Evolutionary conservation across 2,797 vertebrate species (phyloP), one percentile per base, ranked within the genome.

Genomic region (Balearica regulorum): DNA sequence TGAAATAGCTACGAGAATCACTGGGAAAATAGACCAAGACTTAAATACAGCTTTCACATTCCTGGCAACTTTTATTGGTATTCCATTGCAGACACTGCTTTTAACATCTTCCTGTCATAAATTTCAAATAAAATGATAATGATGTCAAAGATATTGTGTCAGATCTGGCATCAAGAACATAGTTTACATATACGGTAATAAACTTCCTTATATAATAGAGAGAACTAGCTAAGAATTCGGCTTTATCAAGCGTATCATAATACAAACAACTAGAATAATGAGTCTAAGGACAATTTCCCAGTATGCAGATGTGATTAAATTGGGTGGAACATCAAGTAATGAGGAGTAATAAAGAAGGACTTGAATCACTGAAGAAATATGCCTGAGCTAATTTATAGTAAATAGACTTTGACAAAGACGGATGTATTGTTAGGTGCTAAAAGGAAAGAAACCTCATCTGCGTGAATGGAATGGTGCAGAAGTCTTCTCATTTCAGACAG

Each of bases 251-350:
- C 60, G 11, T 96, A 91, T 87, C 89, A 89, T 95, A 97, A 95
- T 66, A 60, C 51, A 93, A 96, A 96, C 80, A 97, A 90, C 89
- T 82, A 80, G 93, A 96, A 87, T 97, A 97, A 98, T 94, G 93
- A 96, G 49, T 97, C 89, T 93, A 95, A 98, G 96, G 88, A 91
- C 88, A 90, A 95, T 97, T 97, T 96, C 90, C 72, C 80, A 94
- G 68, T 89, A 97, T 97, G 97, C 96, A 97, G 92, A 98, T 96
- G 94, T 94, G 93, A 93, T 97, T 97, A 98, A 97, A 98, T 98
- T 95, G 87, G 77, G 95, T 96, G 96, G 97, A 97, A 97, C 97
- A 89, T 93, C 94, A 96, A 98, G 96, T 98, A 98, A 98, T 95
- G 93, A 97, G 91, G 68, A 94, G 87, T 94, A 98, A 97, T 97